phyloP scores from a whole-genome alignment of 2,113 vertebrate species.

The Asarcornis scutulata region DNA sequence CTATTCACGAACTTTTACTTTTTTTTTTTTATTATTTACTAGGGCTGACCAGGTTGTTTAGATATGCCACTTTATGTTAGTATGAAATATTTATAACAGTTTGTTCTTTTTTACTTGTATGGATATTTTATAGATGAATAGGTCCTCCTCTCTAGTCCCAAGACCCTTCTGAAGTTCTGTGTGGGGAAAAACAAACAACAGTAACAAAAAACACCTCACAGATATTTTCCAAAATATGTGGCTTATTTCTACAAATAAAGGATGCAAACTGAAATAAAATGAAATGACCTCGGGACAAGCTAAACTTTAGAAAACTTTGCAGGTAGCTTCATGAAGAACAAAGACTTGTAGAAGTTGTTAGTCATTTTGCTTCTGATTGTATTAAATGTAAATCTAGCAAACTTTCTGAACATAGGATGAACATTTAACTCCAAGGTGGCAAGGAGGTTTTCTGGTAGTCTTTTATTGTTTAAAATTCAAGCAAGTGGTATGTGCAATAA shows the following conservation, averaged over 20 bases:
- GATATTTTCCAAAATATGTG: neutral
- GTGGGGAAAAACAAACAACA: accelerated
- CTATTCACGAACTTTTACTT: neutral
- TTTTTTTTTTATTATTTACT: neutral
- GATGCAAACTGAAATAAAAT: neutral
- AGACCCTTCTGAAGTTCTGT: accelerated
- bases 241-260: neutral
- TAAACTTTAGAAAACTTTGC: neutral
- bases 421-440: neutral
- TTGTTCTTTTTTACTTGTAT: neutral
- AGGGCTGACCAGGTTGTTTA: neutral
- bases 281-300: neutral
- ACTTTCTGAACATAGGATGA: neutral
- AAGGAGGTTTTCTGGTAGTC: neutral
- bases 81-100: neutral
- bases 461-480: neutral
- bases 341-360: neutral
- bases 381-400: neutral
- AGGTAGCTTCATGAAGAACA: neutral
- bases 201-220: too few relatives aligned
- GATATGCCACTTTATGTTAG: neutral
- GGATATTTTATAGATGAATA: neutral
- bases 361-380: neutral
- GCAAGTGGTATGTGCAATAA: neutral
- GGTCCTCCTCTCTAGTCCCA: accelerated